Evolutionary conservation across 2,797 vertebrate genomes (phyloP).

Genomic region (Coreius guichenoti): DNA sequence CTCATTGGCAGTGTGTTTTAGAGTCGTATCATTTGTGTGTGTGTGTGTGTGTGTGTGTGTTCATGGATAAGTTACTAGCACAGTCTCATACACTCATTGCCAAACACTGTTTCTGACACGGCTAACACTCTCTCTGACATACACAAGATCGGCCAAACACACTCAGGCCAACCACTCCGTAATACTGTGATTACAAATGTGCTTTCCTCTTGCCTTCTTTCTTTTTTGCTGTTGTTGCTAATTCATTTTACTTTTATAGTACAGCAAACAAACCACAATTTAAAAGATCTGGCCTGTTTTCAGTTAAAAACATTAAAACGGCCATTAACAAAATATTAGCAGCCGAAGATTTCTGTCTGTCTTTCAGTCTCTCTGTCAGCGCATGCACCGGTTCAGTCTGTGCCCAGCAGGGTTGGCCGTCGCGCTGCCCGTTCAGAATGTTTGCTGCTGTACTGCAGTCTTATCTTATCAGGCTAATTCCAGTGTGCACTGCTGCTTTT

Average conservation of each 20-base stretch:
- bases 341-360: neutral
- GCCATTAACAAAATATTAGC: neutral
- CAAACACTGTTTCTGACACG: conserved; percentile 67
- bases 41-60: conserved; percentile 33
- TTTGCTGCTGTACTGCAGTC: conserved; percentile 56
- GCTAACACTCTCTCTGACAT: conserved; percentile 50
- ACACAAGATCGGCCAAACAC: conserved; percentile 59
- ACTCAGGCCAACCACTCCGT: conserved; percentile 50
- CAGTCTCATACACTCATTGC: conserved; percentile 66
- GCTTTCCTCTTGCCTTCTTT: neutral
- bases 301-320: neutral
- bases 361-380: conserved; percentile 10
- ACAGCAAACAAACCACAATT: neutral
- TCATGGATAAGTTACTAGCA: conserved; percentile 25
- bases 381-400: conserved; percentile 13
- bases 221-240: neutral
- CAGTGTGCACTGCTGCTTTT: conserved; percentile 66
- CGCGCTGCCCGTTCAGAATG: conserved; percentile 65
- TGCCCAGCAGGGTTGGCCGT: conserved; percentile 56
- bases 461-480: conserved; percentile 73
- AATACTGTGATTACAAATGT: conserved; percentile 15
- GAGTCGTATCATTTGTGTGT: conserved; percentile 15
- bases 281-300: neutral
- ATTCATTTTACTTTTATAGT: neutral
- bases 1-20: conserved; percentile 53